Conservation (phyloP, 1,140 invertebrate genomes). For the Zaprionus africanus region DNA sequence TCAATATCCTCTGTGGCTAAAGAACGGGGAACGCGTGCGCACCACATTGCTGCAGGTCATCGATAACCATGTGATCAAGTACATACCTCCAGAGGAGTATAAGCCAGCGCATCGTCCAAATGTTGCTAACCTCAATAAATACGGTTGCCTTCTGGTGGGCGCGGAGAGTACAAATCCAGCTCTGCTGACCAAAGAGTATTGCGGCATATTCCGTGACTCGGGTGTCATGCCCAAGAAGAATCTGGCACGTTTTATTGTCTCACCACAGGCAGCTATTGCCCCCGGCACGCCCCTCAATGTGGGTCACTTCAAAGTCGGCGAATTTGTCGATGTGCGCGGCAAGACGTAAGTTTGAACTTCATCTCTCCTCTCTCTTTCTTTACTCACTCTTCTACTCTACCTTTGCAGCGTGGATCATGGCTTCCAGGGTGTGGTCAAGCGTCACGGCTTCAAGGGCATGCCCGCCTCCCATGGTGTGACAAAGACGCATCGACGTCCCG, state of each 20-base stretch:
- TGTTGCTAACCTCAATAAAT: slow-evolving; percentile 83
- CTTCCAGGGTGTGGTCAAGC: slow-evolving; percentile 99
- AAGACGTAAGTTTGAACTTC: slow-evolving; percentile 91
- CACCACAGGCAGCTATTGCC: slow-evolving; percentile 93
- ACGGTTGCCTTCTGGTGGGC: slow-evolving; percentile 93
- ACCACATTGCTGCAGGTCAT: slow-evolving; percentile 95
- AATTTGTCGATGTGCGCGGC: slow-evolving; percentile 94
- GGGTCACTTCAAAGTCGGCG: slow-evolving; percentile 95
- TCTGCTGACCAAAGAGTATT: slow-evolving; percentile 95
- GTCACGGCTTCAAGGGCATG: slow-evolving; percentile 98
- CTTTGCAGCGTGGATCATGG: slow-evolving; percentile 92
- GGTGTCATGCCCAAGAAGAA: slow-evolving; percentile 95
- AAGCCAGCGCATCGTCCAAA: slow-evolving; percentile 85
- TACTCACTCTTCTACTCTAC: not conserved
- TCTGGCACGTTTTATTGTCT: slow-evolving; percentile 93
- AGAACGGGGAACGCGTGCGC: slow-evolving; percentile 91
- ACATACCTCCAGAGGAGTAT: slow-evolving; percentile 93
- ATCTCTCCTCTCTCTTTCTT: not conserved
- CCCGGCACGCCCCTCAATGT: slow-evolving; percentile 95
- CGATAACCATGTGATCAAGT: slow-evolving; percentile 98
- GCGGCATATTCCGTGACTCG: slow-evolving; percentile 92
- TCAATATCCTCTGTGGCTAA: slow-evolving; percentile 95
- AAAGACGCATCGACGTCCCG: slow-evolving; percentile 96
- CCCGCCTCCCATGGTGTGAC: slow-evolving; percentile 96
- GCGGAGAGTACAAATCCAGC: slow-evolving; percentile 95